These are phyloP conservation scores for Sialis lutaria DNA, from an alignment of 2,888 invertebrate genomes.

Conservation along the genomic window DNA sequence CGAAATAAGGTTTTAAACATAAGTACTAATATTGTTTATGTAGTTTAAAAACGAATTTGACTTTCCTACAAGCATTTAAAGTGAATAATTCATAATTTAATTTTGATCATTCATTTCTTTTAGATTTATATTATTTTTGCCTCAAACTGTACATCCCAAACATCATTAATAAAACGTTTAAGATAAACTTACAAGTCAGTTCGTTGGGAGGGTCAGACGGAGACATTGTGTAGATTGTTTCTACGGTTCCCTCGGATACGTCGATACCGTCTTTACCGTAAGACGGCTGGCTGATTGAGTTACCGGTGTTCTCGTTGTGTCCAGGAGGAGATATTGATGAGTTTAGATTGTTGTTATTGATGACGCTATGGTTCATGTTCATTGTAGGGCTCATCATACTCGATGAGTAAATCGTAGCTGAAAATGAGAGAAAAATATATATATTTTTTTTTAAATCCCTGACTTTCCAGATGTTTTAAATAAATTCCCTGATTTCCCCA, in stretches of 20 bases:
- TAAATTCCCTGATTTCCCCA: no score
- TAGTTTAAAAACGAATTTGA: no score
- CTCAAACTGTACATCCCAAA: no score
- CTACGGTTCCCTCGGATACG: slow-evolving; percentile 34
- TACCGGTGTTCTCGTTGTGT: slow-evolving; percentile 4
- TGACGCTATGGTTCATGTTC: slow-evolving; percentile 21
- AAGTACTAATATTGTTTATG: no score
- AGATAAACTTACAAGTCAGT: slow-evolving; percentile 20
- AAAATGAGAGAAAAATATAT: slow-evolving; percentile 9
- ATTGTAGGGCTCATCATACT: slow-evolving; percentile 31
- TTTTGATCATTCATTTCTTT: no score
- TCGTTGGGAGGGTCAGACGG: slow-evolving; percentile 33
- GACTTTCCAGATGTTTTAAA: not conserved
- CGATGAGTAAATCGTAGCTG: slow-evolving; percentile 24
- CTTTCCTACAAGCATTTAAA: no score
- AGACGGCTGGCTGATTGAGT: slow-evolving; percentile 4
- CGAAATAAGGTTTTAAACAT: no score
- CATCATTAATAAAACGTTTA: not conserved
- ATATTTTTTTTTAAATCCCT: no score
- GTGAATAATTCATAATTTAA: no score
- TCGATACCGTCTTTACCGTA: slow-evolving; percentile 18
- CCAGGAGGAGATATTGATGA: not conserved
- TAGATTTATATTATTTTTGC: no score
- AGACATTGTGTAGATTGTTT: slow-evolving; percentile 37
- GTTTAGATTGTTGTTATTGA: slow-evolving; percentile 9